phyloP scores from a whole-genome alignment of 2,797 vertebrate species.

The Sebastiscus tertius region DNA sequence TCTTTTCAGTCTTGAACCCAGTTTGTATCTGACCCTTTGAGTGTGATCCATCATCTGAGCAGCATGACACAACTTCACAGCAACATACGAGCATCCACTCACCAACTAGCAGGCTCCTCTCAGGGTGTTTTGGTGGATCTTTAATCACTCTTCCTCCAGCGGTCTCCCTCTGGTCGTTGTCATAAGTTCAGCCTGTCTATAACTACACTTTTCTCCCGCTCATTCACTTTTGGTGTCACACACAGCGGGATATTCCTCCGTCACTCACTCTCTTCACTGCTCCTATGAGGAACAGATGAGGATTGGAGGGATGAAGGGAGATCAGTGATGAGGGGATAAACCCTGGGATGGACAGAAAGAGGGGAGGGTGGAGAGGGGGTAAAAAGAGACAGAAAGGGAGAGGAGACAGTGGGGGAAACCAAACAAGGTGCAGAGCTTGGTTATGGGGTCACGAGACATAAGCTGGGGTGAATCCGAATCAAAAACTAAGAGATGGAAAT shows the following conservation, averaged over 20 bases:
- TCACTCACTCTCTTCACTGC: constrained; percentile 63
- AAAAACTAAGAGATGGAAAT: constrained; percentile 73
- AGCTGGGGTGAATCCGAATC: constrained; percentile 55
- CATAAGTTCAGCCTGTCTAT: constrained; percentile 56
- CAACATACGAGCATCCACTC: constrained; percentile 54
- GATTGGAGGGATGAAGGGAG: constrained; percentile 86
- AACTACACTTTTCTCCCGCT: constrained; percentile 44
- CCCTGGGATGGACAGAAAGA: constrained; percentile 74
- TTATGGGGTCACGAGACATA: constrained; percentile 65
- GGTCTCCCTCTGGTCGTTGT: constrained; percentile 33
- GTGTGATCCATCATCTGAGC: background rate
- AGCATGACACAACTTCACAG: constrained; percentile 6
- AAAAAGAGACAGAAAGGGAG: constrained; percentile 51
- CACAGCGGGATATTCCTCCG: constrained; percentile 56
- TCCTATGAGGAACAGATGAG: constrained; percentile 84
- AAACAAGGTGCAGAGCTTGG: constrained; percentile 73
- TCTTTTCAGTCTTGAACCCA: background rate
- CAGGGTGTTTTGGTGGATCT: constrained; percentile 19
- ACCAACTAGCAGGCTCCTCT: constrained; percentile 55
- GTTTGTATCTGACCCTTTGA: background rate
- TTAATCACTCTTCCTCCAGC: constrained; percentile 49
- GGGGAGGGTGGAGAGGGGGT: constrained; percentile 25
- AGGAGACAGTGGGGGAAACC: constrained; percentile 46
- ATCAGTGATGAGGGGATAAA: constrained; percentile 87
- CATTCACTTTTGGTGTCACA: constrained; percentile 69